Evolutionary conservation across 2,888 invertebrate species (phyloP).

Genomic region (Epistrophe eligans): DNA sequence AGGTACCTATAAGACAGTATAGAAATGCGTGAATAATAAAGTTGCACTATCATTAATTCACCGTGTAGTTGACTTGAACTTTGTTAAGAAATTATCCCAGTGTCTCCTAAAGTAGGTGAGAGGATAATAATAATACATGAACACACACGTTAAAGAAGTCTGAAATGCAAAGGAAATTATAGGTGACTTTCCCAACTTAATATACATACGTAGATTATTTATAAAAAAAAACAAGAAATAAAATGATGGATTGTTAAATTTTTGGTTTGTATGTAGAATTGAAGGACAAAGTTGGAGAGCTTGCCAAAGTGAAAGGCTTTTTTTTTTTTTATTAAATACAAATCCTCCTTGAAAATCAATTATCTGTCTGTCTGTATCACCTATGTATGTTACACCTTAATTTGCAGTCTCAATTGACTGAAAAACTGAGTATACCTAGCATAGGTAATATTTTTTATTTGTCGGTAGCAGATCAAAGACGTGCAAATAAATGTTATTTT

Average conservation of each 20-base stretch:
- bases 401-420: constrained; percentile 7
- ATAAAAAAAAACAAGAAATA: too few species aligned
- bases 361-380: not conserved
- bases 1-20: not conserved
- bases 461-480: constrained; percentile 55
- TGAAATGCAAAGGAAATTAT: not conserved
- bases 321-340: not conserved
- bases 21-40: constrained; percentile 29
- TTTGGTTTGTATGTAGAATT: too few species aligned
- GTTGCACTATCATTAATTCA: constrained; percentile 50
- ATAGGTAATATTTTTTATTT: too few species aligned
- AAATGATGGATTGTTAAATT: too few species aligned
- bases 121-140: not conserved
- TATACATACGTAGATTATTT: too few species aligned
- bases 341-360: not conserved
- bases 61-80: constrained; percentile 33
- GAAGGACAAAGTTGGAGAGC: not conserved
- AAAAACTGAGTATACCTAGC: constrained; percentile 1
- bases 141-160: not conserved
- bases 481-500: constrained; percentile 28
- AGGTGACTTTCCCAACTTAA: not conserved
- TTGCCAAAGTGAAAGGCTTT: not conserved
- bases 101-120: not conserved
- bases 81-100: not conserved
- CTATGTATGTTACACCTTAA: not conserved